Base-by-base conservation (phyloP, 2,888 invertebrate species). In the Drosophila pseudotakahashii region DNA sequence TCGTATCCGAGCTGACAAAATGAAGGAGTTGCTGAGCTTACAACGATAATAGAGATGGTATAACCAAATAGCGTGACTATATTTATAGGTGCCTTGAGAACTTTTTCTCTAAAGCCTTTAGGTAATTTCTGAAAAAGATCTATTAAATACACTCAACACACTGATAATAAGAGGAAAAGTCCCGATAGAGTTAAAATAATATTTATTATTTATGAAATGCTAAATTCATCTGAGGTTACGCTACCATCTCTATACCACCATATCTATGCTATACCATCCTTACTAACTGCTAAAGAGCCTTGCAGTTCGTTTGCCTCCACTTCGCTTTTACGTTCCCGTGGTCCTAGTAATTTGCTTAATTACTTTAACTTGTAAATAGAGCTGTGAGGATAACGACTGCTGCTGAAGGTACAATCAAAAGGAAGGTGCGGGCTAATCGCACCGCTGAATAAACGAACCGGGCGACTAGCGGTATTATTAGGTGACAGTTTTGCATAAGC, bases 281-380 rank as follows among this genome's bases (percentile, higher is more conserved):
- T 34, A 19, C 16, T 6, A 13, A 23, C 42, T 7, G 34, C 30
- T 30, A 16, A 44, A 41, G 55, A 37, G 44, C 74, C 32, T 62
- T 75, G 71, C 77, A 76, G 66, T 76, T 79, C 73, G 77, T 79
- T 81, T 79, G 68, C 5, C 39, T 34, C 54, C 50, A 32, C 10
- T 66, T 42, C 32, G 32, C 64, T 16, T 32, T 32, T 32, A 16
- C 45, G 62, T 86, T 73, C 52, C 59, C 80, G 62, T 70, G 76
- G 76, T 68, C 75, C 73, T 75, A 79, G 82, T 89, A 89, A 88
- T 88, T 89, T 89, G 69, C 77, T 89, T 88, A 89, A 88, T 88
- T 89, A 89, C 89, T 82, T 87, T 76, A 78, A 77, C 76, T 71
- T 80, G 89, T 83, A 73, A 78, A 76, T 76, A 67, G 54, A 68